A percentile compares a stretch with the other conserved stretches of the same genome.
These are phyloP conservation scores for Baccha elongata DNA, from an alignment of 2,888 invertebrate species.

Conservation along the genomic window DNA sequence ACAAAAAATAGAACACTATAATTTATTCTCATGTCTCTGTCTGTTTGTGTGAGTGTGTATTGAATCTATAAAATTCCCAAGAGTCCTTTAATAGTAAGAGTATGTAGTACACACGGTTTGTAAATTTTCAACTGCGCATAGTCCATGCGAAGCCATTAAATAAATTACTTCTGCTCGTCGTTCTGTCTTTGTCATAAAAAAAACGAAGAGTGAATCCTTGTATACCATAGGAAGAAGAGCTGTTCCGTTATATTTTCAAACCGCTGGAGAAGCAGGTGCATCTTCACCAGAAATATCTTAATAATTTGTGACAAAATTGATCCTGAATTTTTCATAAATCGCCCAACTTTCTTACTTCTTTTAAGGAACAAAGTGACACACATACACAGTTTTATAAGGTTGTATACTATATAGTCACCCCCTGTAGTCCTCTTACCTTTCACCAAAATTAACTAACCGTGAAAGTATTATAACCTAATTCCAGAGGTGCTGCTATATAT, in stretches of 20 bases:
- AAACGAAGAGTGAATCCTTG: not conserved
- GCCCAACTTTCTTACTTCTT: no score
- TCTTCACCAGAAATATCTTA: constrained; percentile 4
- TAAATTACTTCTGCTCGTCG: constrained; percentile 29
- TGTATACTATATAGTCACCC: not conserved
- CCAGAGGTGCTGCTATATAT: constrained; percentile 20
- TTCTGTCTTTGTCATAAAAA: constrained; percentile 19
- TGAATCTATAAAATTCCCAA: not conserved
- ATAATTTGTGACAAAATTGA: constrained; percentile 36
- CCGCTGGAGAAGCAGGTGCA: not conserved
- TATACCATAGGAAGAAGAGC: not conserved
- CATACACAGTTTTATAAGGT: constrained; percentile 1
- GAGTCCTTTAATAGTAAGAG: constrained; percentile 51
- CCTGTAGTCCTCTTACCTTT: not conserved
- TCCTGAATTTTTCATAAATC: constrained; percentile 38
- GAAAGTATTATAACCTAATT: constrained; percentile 64
- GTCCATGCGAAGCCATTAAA: constrained; percentile 59
- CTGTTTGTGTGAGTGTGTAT: constrained; percentile 3
- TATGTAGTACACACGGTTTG: constrained; percentile 48
- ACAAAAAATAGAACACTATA: not conserved
- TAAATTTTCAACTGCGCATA: constrained; percentile 41
- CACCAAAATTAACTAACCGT: constrained; percentile 61
- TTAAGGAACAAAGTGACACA: not conserved
- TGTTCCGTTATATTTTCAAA: not conserved
- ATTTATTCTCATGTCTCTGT: constrained; percentile 9